Base-by-base conservation (phyloP, 1,140 invertebrate genomes). In the Trichonephila inaurata region DNA sequence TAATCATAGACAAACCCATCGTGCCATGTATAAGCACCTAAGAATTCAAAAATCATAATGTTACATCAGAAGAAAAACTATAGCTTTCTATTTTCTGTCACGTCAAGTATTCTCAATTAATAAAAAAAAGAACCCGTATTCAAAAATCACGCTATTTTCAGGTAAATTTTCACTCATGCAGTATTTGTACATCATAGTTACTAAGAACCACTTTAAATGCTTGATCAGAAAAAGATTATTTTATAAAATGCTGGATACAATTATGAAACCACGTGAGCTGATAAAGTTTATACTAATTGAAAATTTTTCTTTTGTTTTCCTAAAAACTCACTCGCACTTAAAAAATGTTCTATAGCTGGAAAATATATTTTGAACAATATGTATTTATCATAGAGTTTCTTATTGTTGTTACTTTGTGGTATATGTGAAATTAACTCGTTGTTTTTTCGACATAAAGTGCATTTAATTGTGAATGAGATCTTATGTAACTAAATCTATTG, bases 391-490 rank as follows among this genome's bases (percentile, higher is more conserved):
- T 89, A 18, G 33, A 77, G 33, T 77, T 77, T 77, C 72, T 77
- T 33, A 40, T 77, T 33, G 28, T 33, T 14, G 16, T 77, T 77
- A 77, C 33, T 77, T 77, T 77, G 33, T 40, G 24, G 33, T 33
- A 77, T 77, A 28, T 40, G 24, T 77, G 62, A 77, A 33, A 91
- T 33, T 44, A 85, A 44, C n/a, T 83, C 24, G 62, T 61, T 44
- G 8, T 51, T 24, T 24, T 12, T 44, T 82, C n/a, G n/a, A 89
- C 28, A 64, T 69, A 85, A 91, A 83, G 61, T 62, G 24, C 77
- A 83, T 83, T 85, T 64, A n/a, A 87, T 91, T 21, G 60, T 64
- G 40, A n/a, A 85, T n/a, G n/a, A 16, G 90, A 85, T 62, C 58
- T 91, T 91, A 91, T 40, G 12, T 24, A 51, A 51, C 51, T 51